Evolutionary conservation across 1,140 invertebrate species (phyloP).

Genomic region (Pemphigus obesinymphae): DNA sequence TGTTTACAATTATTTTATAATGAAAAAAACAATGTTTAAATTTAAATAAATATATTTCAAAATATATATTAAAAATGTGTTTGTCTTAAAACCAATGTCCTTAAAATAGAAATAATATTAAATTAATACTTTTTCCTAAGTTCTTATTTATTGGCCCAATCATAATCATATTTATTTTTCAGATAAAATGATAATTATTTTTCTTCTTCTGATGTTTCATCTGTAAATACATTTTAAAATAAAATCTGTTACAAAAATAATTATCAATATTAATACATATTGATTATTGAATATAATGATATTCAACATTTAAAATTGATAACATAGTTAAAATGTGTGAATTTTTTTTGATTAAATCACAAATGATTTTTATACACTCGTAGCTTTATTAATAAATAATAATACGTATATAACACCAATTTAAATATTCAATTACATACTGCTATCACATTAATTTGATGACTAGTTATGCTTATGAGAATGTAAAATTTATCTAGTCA

Average conservation of each 20-base stretch:
- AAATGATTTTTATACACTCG: no score
- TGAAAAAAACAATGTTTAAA: not conserved
- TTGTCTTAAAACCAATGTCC: not conserved
- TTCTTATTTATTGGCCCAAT: not conserved
- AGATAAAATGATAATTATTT: not conserved
- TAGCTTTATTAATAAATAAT: no score
- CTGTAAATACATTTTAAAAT: not conserved
- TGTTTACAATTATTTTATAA: not conserved
- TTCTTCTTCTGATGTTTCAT: slow-evolving; percentile 28
- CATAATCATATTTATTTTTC: not conserved
- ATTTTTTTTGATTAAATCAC: not conserved
- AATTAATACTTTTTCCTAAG: not conserved
- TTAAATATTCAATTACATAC: not conserved
- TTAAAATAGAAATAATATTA: not conserved
- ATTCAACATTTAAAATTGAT: no score
- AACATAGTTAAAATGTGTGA: not conserved
- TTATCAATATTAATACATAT: not conserved
- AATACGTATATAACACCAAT: no score
- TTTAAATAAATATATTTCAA: not conserved
- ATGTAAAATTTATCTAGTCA: no score
- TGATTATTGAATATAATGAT: no score
- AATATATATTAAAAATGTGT: not conserved
- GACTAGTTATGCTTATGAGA: no score
- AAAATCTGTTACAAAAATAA: not conserved
- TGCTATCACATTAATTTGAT: no score